Evolutionary conservation across 2,888 invertebrate species (phyloP).

Genomic region (Steinernema hermaphroditum): DNA sequence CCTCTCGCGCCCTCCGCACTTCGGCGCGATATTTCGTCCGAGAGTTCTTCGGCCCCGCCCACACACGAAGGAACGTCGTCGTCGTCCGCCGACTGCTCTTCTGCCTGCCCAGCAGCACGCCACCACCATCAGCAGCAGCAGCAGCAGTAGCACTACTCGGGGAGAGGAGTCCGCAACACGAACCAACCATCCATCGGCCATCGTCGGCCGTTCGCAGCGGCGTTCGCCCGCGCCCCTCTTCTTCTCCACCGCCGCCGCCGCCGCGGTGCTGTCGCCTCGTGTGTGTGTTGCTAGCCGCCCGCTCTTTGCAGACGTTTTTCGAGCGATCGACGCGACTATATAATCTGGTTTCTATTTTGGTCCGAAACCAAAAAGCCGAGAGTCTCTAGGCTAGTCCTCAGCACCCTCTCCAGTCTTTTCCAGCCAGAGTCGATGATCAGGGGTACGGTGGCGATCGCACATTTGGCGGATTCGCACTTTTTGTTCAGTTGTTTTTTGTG

Average conservation of each 20-base stretch:
- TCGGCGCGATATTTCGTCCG: not conserved
- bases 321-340: constrained; percentile 21
- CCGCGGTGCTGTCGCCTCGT: not conserved
- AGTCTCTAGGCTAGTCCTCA: too few relatives aligned
- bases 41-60: not conserved
- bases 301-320: constrained; percentile 25
- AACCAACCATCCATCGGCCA: constrained; percentile 19
- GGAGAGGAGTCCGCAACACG: not conserved
- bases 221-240: not conserved
- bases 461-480: too few relatives aligned
- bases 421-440: too few relatives aligned
- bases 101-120: constrained; percentile 3
- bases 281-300: constrained; percentile 24
- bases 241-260: not conserved
- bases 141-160: not conserved
- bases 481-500: too few relatives aligned
- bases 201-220: not conserved
- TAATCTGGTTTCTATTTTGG: constrained; percentile 26
- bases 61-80: not conserved
- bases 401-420: too few relatives aligned
- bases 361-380: not conserved
- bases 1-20: not conserved
- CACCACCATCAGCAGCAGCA: not conserved
- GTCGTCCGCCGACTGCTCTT: constrained; percentile 23
- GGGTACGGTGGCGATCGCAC: too few relatives aligned